phyloP scores from a whole-genome alignment of 2,113 vertebrate genomes.

The Choloepus hoffmanni region DNA sequence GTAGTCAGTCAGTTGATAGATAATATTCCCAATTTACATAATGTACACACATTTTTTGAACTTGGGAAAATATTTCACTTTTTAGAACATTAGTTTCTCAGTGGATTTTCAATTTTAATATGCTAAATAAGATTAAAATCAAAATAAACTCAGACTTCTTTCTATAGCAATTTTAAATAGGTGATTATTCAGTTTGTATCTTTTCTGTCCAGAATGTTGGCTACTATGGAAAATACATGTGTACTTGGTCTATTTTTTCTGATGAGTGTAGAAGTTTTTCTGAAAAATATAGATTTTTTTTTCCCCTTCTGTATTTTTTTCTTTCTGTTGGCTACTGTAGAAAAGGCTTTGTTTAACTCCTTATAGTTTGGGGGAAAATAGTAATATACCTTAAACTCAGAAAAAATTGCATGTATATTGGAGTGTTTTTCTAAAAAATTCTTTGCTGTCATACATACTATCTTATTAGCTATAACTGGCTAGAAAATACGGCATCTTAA shows the following conservation, averaged over 20 bases:
- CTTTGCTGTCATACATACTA: neutral
- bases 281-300: neutral
- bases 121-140: neutral
- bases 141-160: neutral
- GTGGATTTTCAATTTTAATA: neutral
- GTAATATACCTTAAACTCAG: neutral
- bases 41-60: neutral
- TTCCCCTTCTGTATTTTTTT: neutral
- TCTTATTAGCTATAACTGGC: neutral
- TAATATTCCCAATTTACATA: neutral
- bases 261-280: neutral
- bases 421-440: neutral
- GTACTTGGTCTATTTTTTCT: neutral
- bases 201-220: neutral
- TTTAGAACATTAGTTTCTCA: neutral
- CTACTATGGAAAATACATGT: neutral
- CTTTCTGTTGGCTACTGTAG: neutral
- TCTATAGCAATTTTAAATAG: neutral
- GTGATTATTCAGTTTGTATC: neutral
- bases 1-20: neutral
- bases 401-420: neutral
- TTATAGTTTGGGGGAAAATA: neutral
- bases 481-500: neutral
- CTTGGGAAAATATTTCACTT: neutral
- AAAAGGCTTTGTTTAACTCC: neutral